phyloP scores from a whole-genome alignment of 2,888 invertebrate genomes.

The Oegoconia quadripuncta region DNA sequence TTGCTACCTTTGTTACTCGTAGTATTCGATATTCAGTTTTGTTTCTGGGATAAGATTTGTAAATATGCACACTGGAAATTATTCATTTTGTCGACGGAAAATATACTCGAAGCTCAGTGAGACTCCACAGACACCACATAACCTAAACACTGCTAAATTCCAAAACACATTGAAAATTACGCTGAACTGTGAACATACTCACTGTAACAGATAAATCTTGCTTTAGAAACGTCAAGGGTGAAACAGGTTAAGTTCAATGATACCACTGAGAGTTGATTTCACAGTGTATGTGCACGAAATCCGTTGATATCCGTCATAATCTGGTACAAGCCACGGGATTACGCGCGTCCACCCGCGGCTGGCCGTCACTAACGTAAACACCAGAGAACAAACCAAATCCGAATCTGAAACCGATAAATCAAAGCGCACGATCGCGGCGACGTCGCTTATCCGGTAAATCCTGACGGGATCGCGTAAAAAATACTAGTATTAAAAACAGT shows the following conservation, averaged over 20 bases:
- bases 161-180: not conserved
- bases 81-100: too few relatives aligned
- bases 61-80: too few relatives aligned
- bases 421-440: constrained; percentile 75
- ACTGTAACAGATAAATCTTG: constrained; percentile 37
- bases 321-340: constrained; percentile 72
- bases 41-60: too few relatives aligned
- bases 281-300: constrained; percentile 64
- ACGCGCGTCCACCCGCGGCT: constrained; percentile 58
- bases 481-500: constrained; percentile 86
- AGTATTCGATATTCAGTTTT: too few relatives aligned
- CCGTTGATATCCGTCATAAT: constrained; percentile 74
- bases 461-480: constrained; percentile 79
- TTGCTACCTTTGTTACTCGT: too few relatives aligned
- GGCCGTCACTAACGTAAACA: constrained; percentile 74
- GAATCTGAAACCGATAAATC: constrained; percentile 77
- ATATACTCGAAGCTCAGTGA: too few relatives aligned
- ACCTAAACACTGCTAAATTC: too few relatives aligned
- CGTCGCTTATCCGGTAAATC: constrained; percentile 77
- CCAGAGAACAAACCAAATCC: constrained; percentile 66
- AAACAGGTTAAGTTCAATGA: constrained; percentile 30
- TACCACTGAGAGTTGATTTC: constrained; percentile 48
- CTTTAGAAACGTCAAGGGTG: constrained; percentile 24
- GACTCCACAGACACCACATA: too few relatives aligned
- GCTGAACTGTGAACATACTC: constrained; percentile 33